Base-by-base conservation (phyloP, 2,888 invertebrate species). In the Mesorhabditis belari region DNA sequence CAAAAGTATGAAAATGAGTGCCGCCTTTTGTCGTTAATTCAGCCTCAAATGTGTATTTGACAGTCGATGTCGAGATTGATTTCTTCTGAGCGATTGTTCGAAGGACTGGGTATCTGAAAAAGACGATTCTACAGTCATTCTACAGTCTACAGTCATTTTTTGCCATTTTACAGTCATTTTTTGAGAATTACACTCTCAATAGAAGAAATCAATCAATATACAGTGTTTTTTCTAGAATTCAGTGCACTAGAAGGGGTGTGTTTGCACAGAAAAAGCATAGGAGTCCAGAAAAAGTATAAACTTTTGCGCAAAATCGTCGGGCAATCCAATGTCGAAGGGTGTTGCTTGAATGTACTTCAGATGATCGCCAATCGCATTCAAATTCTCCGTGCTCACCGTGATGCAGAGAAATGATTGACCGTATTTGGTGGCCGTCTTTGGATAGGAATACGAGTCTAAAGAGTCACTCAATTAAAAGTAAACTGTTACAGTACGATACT, bases 401-500 rank as follows among this genome's bases (percentile, higher is more conserved):
- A 69, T 57, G 53, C 74, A 74, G 28, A 74, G 63, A 35, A 72
- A 70, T 3, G 69, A 65, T 58, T 74, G 74, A 19, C 65, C 74
- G 35, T 60, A 73, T 50, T 70, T 69, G 51, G 64, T 57, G 12
- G 67, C 73, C n/a, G 70, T 67, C 21, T 54, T 49, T 2, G 73
- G 73, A 57, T 70, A 73, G 12, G 63, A 49, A 53, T 65, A 70
- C 9, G 27, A 19, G 17, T 6, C 64, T 62, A 49, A 54, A 44
- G 5, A 35, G 35, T 35, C 17, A 35, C 35, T 12, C 17, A 6
- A 12, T 17, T 35, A 35, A 35, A 35, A 12, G 35, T 6, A 35
- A 12, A 12, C 9, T 44, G 56, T 19, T 17, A 35, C n/a, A 5
- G 6, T 35, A 12, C 35, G 35, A 35, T 35, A 35, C 17, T 35